A percentile compares a stretch with the other conserved stretches of the same genome.
Conservation (phyloP, 1,140 invertebrate species). For the Argopecten irradians region DNA sequence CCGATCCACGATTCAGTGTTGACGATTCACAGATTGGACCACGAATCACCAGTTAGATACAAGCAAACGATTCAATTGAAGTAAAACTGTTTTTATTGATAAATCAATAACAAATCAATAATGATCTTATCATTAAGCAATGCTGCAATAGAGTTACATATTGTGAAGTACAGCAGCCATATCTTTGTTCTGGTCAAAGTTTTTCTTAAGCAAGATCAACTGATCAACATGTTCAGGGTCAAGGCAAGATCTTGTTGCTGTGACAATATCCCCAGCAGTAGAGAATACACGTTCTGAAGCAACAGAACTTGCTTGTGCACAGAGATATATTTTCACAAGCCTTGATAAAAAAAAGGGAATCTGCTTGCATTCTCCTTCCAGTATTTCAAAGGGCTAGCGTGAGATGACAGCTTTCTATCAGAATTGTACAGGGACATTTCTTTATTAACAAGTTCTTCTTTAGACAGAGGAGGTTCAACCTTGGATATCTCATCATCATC, state of each 20-base stretch:
- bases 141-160: no score
- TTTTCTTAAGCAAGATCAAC: constrained; percentile 39
- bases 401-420: background rate
- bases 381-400: constrained; percentile 8
- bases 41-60: no score
- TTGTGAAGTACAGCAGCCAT: no score
- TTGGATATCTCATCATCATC: background rate
- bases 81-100: no score
- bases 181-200: no score
- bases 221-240: constrained; percentile 23
- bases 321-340: background rate
- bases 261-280: constrained; percentile 31
- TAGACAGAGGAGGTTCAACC: background rate
- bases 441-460: background rate
- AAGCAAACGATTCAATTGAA: no score
- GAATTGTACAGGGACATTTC: background rate
- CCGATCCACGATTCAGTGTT: no score
- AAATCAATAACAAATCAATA: no score
- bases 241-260: constrained; percentile 22
- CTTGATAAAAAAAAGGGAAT: background rate
- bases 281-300: constrained; percentile 33
- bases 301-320: constrained; percentile 35
- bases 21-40: no score
- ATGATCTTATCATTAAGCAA: no score
- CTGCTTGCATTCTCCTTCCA: constrained; percentile 28